Conservation (phyloP, 2,113 vertebrate genomes). For the Corythornis vintsioides region DNA sequence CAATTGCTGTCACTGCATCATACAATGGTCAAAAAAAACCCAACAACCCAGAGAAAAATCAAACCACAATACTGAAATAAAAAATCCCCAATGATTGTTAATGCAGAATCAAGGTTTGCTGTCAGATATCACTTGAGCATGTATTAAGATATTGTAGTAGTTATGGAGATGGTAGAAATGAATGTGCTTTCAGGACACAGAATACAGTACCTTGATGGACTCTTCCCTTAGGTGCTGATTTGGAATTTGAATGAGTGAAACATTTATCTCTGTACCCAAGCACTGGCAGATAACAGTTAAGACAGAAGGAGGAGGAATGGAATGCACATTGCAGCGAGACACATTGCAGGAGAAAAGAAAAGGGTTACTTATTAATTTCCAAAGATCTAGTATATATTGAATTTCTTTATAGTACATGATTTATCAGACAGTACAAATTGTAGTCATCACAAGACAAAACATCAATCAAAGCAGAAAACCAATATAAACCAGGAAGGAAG, state of each 20-base stretch:
- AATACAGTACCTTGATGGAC: constrained; percentile 90
- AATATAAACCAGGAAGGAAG: constrained; percentile 56
- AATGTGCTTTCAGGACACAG: constrained; percentile 59
- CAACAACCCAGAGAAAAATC: neutral
- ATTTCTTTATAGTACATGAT: constrained; percentile 63
- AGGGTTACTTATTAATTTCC: constrained; percentile 72
- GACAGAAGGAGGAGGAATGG: constrained; percentile 79
- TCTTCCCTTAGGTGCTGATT: constrained; percentile 89
- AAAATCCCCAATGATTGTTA: rapidly evolving
- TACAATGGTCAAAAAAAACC: neutral
- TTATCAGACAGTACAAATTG: constrained; percentile 51
- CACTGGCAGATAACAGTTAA: constrained; percentile 86
- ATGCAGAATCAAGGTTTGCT: neutral
- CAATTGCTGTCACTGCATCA: neutral
- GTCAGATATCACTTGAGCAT: constrained; percentile 7
- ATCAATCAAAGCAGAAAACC: constrained; percentile 51
- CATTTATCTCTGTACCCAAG: constrained; percentile 96
- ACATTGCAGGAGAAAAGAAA: constrained; percentile 74
- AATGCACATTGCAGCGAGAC: constrained; percentile 74
- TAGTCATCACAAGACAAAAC: constrained; percentile 64
- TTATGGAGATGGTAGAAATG: constrained; percentile 58
- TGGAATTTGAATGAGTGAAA: constrained; percentile 92
- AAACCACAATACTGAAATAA: neutral
- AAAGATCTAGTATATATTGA: constrained; percentile 56
- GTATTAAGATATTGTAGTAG: constrained; percentile 9